Base-by-base conservation (phyloP, 2,888 invertebrate species). In the Phymatocera aterrima region DNA sequence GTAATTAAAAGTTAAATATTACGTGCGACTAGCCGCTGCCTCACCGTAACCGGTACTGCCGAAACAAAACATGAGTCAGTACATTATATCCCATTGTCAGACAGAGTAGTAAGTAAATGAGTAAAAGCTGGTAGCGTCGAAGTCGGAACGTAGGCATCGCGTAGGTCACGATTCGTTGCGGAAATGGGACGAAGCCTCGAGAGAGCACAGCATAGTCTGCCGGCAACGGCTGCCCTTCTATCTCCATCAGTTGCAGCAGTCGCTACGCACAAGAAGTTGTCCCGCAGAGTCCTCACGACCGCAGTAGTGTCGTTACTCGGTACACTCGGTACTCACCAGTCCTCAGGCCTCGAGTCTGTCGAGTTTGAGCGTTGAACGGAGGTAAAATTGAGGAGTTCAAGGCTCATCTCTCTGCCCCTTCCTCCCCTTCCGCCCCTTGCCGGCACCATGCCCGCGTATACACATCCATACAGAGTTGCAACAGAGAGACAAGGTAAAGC, bases 321-420 rank as follows among this genome's bases (percentile, higher is more conserved):
- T 40, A 43, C 68, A 68, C 43, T 40, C 68, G 68, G 24, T 40
- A 43, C 68, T 40, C 68, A 51, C 51, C 51, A 28, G 46, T 24
- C 15, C 68, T 46, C 24, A 28, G 51, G 34, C 40, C 48, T 51
- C 48, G 51, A 34, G 72, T 34, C 34, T 72, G 34, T 72, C 72
- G 72, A 72, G 72, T 72, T 72, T 51, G 72, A 72, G 72, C 34
- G 24, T 72, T 34, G 72, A 68, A 51, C 51, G 72, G 48, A 72
- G 72, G 51, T 72, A 72, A 72, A 72, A 72, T 72, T 72, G 51
- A 72, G 72, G 72, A 72, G 78, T 78, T 78, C 74, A 74, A 65
- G 57, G 72, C 78, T 78, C 60, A 46, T n/a, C 70, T 75, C 78
- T 75, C 78, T 79, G 78, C 79, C 79, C 79, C 51, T 61, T 78